phyloP scores from a whole-genome alignment of 2,113 vertebrate genomes.

The Naja naja region DNA sequence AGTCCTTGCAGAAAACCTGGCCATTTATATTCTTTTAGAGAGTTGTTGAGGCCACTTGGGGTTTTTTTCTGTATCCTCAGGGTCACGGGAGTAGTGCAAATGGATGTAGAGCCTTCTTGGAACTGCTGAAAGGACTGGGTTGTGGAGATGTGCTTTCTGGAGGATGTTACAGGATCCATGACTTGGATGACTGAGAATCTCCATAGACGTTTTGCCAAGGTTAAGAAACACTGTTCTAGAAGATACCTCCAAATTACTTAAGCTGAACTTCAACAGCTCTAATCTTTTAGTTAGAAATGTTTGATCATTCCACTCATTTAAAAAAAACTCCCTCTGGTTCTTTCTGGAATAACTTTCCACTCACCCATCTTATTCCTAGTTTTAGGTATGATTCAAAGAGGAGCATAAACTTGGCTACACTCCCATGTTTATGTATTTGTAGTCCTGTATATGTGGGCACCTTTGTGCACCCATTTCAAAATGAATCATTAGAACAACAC shows the following conservation, averaged over 20 bases:
- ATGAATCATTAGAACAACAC: slow-evolving; percentile 17
- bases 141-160: too few relatives aligned
- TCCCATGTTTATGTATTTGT: background rate
- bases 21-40: too few relatives aligned
- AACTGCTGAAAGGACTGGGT: too few relatives aligned
- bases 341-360: background rate
- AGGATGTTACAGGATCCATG: too few relatives aligned
- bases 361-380: background rate
- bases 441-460: background rate
- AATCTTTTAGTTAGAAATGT: background rate
- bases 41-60: too few relatives aligned
- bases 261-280: background rate
- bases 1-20: too few relatives aligned
- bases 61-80: too few relatives aligned
- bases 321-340: background rate
- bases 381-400: background rate
- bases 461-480: background rate
- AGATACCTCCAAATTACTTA: background rate
- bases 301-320: background rate
- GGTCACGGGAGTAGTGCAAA: too few relatives aligned
- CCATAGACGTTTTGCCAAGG: background rate
- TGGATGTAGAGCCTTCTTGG: too few relatives aligned
- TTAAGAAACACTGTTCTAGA: background rate
- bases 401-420: background rate
- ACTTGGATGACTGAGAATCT: too few relatives aligned